Percentiles rank a stretch among this genome's conserved stretches.
These are phyloP conservation scores for Erethizon dorsatum DNA, from an alignment of 2,797 vertebrate genomes.

Conservation along the genomic window DNA sequence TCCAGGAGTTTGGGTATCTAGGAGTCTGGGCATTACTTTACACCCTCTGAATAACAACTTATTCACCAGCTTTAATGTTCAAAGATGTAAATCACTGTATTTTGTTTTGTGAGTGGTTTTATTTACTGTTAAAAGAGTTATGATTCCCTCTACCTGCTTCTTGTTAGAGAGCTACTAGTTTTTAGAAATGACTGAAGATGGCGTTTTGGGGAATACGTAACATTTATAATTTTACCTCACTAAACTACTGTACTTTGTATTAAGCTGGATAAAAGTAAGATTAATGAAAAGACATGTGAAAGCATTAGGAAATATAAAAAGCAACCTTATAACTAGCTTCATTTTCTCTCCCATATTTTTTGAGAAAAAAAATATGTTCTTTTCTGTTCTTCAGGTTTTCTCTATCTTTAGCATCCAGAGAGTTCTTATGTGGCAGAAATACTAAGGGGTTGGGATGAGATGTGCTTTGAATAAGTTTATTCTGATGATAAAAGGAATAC, in stretches of 20 bases:
- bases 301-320: conserved; percentile 81
- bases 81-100: conserved; percentile 57
- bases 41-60: conserved; percentile 59
- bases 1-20: background rate
- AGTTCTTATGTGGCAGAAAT: conserved; percentile 1
- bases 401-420: background rate
- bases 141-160: conserved; percentile 67
- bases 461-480: background rate
- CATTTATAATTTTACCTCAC: conserved; percentile 73
- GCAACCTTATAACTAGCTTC: conserved; percentile 43
- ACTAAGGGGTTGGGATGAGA: background rate
- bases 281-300: conserved; percentile 83
- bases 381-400: background rate
- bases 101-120: conserved; percentile 61
- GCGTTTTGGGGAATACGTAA: conserved; percentile 29
- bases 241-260: conserved; percentile 71
- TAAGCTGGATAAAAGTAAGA: conserved; percentile 71
- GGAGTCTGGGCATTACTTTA: conserved; percentile 29
- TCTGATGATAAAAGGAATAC: background rate
- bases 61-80: conserved; percentile 41
- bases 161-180: conserved; percentile 47
- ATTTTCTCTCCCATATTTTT: background rate
- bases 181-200: conserved; percentile 80
- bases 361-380: background rate
- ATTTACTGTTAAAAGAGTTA: conserved; percentile 76